phyloP scores from a whole-genome alignment of 1,140 invertebrate genomes.

The Drosophila miranda region DNA sequence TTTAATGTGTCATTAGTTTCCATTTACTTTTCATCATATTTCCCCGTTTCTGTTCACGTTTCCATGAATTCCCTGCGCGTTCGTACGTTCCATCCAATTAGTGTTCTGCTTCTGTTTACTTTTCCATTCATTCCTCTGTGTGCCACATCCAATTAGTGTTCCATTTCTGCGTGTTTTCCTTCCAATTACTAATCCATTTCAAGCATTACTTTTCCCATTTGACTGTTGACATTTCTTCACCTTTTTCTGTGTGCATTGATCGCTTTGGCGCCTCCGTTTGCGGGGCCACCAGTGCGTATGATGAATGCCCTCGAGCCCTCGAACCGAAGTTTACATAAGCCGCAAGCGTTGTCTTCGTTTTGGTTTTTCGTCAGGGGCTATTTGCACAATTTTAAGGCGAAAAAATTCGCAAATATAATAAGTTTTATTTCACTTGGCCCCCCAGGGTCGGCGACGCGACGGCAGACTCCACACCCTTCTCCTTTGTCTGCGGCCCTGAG shows the following conservation, averaged over 20 bases:
- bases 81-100: too few species aligned
- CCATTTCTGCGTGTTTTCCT: too few species aligned
- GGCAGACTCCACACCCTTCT: constrained; percentile 1
- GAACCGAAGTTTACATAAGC: constrained; percentile 51
- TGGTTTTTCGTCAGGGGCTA: constrained; percentile 16
- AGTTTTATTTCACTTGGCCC: constrained; percentile 34
- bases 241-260: constrained; percentile 37
- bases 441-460: constrained; percentile 24
- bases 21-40: too few species aligned
- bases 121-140: too few species aligned
- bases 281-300: constrained; percentile 63
- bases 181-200: not conserved
- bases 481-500: constrained; percentile 25
- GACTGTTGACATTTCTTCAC: constrained; percentile 53
- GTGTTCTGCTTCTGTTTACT: too few species aligned
- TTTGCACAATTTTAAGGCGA: constrained; percentile 55
- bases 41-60: too few species aligned
- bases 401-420: constrained; percentile 44
- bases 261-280: constrained; percentile 38
- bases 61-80: too few species aligned
- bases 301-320: constrained; percentile 51
- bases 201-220: constrained; percentile 19
- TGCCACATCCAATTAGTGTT: too few species aligned
- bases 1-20: too few species aligned
- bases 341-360: constrained; percentile 36